A percentile compares a stretch with the other conserved stretches of the same genome.
Conservation (phyloP, 2,113 vertebrate species). For the Ochotona princeps region DNA sequence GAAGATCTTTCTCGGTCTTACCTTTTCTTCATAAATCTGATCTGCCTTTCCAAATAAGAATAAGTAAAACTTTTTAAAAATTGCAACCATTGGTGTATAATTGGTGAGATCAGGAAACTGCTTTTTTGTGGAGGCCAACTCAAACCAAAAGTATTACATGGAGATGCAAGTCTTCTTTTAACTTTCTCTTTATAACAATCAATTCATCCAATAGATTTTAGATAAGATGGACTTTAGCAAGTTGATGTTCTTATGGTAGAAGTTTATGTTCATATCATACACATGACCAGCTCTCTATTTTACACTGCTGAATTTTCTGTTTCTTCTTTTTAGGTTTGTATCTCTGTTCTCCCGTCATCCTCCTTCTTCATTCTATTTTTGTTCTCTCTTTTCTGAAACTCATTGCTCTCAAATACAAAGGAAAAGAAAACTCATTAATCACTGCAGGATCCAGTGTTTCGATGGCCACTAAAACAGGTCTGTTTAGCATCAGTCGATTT, state of each 20-base stretch:
- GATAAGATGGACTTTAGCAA: not conserved
- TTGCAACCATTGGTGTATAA: not conserved
- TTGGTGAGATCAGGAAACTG: not conserved
- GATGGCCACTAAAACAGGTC: constrained; percentile 85
- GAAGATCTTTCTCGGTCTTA: no score
- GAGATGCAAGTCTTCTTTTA: not conserved
- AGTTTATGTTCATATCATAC: not conserved
- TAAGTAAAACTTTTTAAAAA: not conserved
- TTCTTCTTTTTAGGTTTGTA: not conserved
- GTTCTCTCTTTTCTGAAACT: constrained; percentile 35
- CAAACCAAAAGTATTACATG: not conserved
- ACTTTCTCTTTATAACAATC: not conserved
- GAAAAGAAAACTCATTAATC: constrained; percentile 87
- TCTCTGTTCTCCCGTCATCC: constrained; percentile 30
- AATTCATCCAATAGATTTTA: not conserved
- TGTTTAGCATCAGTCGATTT: constrained; percentile 87
- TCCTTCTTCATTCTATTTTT: constrained; percentile 71
- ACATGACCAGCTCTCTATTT: not conserved
- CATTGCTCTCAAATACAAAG: constrained; percentile 79
- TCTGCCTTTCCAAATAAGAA: no score
- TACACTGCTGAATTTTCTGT: not conserved
- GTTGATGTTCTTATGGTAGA: not conserved
- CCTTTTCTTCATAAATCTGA: no score
- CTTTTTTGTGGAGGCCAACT: not conserved
- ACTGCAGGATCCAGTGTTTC: constrained; percentile 86